Base-by-base conservation (phyloP, 2,888 invertebrate species). In the Bhutanitis thaidina region DNA sequence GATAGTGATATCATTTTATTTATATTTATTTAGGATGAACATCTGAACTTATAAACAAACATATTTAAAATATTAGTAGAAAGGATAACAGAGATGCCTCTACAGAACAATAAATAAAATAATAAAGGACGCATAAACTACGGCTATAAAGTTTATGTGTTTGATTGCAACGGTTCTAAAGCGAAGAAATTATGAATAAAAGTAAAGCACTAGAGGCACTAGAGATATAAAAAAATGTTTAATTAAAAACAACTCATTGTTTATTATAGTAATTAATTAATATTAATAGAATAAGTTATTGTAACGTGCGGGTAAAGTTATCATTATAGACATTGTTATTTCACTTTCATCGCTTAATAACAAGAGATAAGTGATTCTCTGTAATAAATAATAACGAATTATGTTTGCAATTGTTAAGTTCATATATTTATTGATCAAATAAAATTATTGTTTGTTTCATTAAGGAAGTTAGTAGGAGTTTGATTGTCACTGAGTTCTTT, bases 221-320 rank as follows among this genome's bases (percentile, higher is more conserved):
- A 3, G 4, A n/a, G 32, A 48, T 43, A 47, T 41, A 41, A 49
- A 43, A 29, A 16, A 30, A 41, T 43, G 43, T 13, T 37, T 43
- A 37, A 49, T 40, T 43, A 43, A 43, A 49, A 43, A 49, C 43
- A 29, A 20, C 2, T 32, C 16, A 20, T 16, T 29, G 20, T 20
- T 36, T 13, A 43, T 43, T 37, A 20, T 15, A 29, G 16, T 32
- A 32, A 43, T 41, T 25, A 32, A 30, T 14, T 14, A 37, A 38
- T 39, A 32, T 44, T 38, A 44, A 43, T 44, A 32, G 7, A 39
- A n/a, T 16, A 14, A 29, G 12, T 25, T 37, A 41, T 43, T 43
- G 16, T 27, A 40, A 16, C 25, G 29, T 35, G 40, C 40, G 27
- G 12, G n/a, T 25, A 35, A 27, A n/a, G 25, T 40, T 15, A 27